Evolutionary conservation across 2,797 vertebrate species (phyloP), one percentile per base, ranked within the genome.

Genomic region (Catharus ustulatus): DNA sequence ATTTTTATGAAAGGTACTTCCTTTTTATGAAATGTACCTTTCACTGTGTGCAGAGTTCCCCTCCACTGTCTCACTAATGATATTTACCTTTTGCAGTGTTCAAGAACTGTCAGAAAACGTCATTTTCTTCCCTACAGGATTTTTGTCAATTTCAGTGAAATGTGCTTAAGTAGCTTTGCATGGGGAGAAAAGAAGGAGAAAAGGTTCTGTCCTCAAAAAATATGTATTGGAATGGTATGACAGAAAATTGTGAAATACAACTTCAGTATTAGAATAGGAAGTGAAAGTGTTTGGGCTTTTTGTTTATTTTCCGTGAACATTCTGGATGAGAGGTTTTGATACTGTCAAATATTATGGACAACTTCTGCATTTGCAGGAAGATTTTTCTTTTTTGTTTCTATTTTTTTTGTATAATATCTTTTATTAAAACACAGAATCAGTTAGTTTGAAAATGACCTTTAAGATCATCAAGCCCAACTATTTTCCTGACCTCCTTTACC

Each of bases 31-130:
- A 80, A 85, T 64, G 22, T n/a, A 52, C 57, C 55, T 87, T 72
- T 75, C 72, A 32, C n/a, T 40, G 34, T 81, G 43, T 78, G 74
- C 76, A 87, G 62, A 26, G 4, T 87, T 95, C 72, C 76, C 66
- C 78, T 93, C 46, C 77, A 76, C 38, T 88, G 67, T 91, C 61
- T 75, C 45, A 48, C 68, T 96, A 84, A 95, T 79, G 84, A 81
- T 95, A 91, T 96, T 96, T 89, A 82, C 45, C 42, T 77, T 36
- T 36, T 83, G 45, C 55, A 92, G 64, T 68, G 68, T 82, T 95
- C 48, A 69, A 84, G 87, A 97, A 79, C 87, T 95, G 93, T 84
- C 89, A 93, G 78, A 95, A 97, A 97, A 95, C 92, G 69, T 95
- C 49, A 87, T 75, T 96, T 96, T 83, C 48, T 96, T 94, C 79